These are phyloP conservation scores for Dromaius novaehollandiae DNA, from an alignment of 2,113 vertebrate genomes.

Conservation along the genomic window DNA sequence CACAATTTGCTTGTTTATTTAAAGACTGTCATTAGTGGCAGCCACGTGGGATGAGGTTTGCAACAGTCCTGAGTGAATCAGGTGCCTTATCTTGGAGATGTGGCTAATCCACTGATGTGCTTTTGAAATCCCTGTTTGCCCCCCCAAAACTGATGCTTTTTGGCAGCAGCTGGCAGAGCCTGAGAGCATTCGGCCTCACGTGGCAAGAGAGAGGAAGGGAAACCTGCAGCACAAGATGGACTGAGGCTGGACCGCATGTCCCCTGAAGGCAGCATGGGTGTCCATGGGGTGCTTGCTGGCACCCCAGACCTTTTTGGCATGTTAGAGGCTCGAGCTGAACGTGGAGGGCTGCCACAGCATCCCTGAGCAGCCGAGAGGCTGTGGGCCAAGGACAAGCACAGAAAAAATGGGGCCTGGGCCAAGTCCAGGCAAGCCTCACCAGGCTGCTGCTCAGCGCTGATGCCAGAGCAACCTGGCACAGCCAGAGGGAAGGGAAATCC, in stretches of 20 bases:
- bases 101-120: not conserved
- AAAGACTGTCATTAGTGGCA: not conserved
- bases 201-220: not conserved
- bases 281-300: not conserved
- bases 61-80: not conserved
- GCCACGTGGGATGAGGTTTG: not conserved
- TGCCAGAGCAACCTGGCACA: conserved; percentile 7
- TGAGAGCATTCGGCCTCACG: not conserved
- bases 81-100: not conserved
- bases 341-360: not conserved
- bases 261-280: too few relatives aligned
- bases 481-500: not conserved
- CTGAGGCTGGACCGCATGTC: too few relatives aligned
- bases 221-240: not conserved
- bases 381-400: not conserved
- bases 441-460: not conserved
- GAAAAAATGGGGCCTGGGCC: not conserved
- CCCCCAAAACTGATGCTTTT: not conserved
- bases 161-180: not conserved
- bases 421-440: not conserved
- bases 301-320: not conserved
- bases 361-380: not conserved
- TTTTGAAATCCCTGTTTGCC: not conserved
- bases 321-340: not conserved
- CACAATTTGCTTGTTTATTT: conserved; percentile 4